Conservation (phyloP, 2,797 vertebrate genomes). For the Lacerta bilineata region DNA sequence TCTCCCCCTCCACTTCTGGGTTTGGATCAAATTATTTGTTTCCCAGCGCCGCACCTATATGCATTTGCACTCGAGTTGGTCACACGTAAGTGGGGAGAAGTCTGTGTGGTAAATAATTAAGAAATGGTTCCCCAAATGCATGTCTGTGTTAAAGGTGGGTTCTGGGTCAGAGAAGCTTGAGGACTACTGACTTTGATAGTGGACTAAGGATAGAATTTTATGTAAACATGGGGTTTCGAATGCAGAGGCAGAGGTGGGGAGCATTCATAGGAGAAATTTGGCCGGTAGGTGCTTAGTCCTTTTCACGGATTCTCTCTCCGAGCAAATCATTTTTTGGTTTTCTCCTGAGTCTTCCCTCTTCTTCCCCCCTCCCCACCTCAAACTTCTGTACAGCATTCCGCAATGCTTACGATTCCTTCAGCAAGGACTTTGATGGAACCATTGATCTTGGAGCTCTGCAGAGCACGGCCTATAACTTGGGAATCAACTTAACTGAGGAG, state of each 20-base stretch:
- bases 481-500: constrained; percentile 58
- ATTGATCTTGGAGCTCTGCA: constrained; percentile 67
- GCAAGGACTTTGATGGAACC: constrained; percentile 59
- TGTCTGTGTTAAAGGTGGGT: too few relatives aligned
- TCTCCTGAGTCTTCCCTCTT: background rate
- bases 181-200: background rate
- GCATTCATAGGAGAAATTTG: background rate
- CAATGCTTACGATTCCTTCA: constrained; percentile 68
- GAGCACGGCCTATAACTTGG: constrained; percentile 59
- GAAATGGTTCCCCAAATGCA: too few relatives aligned
- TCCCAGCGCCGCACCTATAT: too few relatives aligned
- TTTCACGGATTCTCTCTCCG: background rate
- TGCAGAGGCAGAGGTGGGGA: background rate
- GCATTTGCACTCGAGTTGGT: too few relatives aligned
- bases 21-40: too few relatives aligned
- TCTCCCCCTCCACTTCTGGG: too few relatives aligned
- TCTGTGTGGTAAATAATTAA: too few relatives aligned
- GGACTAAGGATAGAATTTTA: background rate
- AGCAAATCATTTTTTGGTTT: background rate
- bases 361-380: background rate
- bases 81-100: too few relatives aligned
- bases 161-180: background rate
- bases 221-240: background rate
- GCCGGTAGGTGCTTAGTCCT: background rate
- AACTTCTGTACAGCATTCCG: constrained; percentile 68